Base-by-base conservation (phyloP, 1,140 invertebrate genomes). In the Macrobrachium nipponense region DNA sequence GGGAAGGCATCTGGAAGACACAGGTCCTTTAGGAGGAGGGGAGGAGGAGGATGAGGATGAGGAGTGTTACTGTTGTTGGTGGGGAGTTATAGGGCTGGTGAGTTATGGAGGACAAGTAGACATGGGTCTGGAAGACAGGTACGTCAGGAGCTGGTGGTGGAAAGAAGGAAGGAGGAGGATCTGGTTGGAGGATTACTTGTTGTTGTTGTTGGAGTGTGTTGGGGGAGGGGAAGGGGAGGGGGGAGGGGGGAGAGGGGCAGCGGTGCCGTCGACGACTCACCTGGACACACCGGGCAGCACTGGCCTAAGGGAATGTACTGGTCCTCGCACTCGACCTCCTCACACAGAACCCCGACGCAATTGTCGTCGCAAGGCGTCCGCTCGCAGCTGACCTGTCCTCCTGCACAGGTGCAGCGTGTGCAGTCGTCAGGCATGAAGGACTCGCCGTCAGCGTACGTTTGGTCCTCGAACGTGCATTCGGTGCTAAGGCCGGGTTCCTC, bases 351-450 rank as follows among this genome's bases (percentile, higher is more conserved):
- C 43, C 91, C 91, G 59, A 89, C 91, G 89, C 92, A 92, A 73
- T 90, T 89, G 44, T 90, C 87, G 23, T 90, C 90, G 90, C 88
- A 89, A 62, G 87, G 66, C 73, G 89, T 87, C 43, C 90, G 90
- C 62, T 90, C 89, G 88, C 95, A 95, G 80, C 93, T 93, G 58
- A 94, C 92, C 36, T 92, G 91, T 10, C 94, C 93, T 17, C 89
- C 87, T 64, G 90, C 90, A 89, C 95, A 95, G 73, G 91, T 91
- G 90, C 95, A 95, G 36, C 93, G 91, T 0, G 94, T 94, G 90
- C 95, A 95, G 82, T 92, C 92, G 90, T 94, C 93, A 8, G 93
- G 91, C 88, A 92, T 92, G 94, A 94, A 95, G 64, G 91, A 91
- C 82, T 94, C 92, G 15, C 94, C 94, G 80, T 95, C 94, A 4